Base-by-base conservation (phyloP, 2,797 vertebrate species). In the Syngnathus rostellatus region DNA sequence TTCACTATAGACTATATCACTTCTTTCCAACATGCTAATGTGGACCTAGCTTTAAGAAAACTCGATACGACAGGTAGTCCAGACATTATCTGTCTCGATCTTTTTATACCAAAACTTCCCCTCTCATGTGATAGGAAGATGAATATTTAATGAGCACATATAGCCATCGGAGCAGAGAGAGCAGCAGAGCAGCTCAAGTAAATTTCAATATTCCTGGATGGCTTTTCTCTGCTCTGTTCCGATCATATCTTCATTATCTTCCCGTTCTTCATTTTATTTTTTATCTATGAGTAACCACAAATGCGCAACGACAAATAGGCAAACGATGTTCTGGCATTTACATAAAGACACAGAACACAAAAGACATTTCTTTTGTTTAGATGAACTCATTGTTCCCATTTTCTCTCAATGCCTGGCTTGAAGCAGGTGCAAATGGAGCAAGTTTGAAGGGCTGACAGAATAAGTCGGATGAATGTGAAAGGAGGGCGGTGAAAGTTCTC, bases 101-200 rank as follows among this genome's bases (percentile, higher is more conserved):
- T 85, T 80, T 82, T 83, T 81, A 61, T 64, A 68, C 80, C 82
- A 83, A 87, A 84, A 84, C 74, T 55, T 83, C 74, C 21, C 76
- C 80, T 76, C 80, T 88, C 81, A 83, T 86, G 81, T 67, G 68
- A 54, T 68, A 67, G 71, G 69, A 60, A 46, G 72, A 85, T 88
- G 48, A 77, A 80, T 91, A 85, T 92, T 91, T 88, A 86, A 93
- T 90, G 87, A 84, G 78, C 74, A 83, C 57, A 65, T 78, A 80
- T 82, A 83, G 77, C 75, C 72, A 45, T 71, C 79, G 75, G 75
- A 88, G 68, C 83, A 76, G 81, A 73, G 83, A 87, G 80, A 82
- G 69, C 51, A 31, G 68, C 55, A 58, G 69, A 76, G 72, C 72
- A 12, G 31, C 68, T 80, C 68, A 82, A 84, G 83, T 86, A 81